Base-by-base conservation (phyloP, 2,113 vertebrate species). In the Oryctolagus cuniculus region DNA sequence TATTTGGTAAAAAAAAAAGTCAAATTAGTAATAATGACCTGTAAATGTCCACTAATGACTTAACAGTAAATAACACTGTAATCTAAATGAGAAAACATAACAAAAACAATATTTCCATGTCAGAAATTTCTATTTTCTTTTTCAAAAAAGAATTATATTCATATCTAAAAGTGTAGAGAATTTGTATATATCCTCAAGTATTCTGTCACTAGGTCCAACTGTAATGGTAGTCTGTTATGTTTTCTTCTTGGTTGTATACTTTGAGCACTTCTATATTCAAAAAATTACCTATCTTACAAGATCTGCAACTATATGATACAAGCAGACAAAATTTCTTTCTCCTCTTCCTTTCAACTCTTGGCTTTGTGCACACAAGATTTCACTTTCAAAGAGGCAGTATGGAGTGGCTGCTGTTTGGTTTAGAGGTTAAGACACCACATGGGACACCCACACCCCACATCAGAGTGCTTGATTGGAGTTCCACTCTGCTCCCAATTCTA, bases 31-130 rank as follows among this genome's bases (percentile, higher is more conserved):
- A 91, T 96, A 97, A 96, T 93, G 93, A 93, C 97, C 95, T 96
- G 89, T 97, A 97, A 98, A 97, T 95, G 95, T 97, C 95, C 96
- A 97, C 88, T 93, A 88, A 92, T 96, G 96, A 98, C 96, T 96
- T 97, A 96, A 97, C n/a, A 61, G 24, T 73, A 44, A 73, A 22
- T 38, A 38, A 61, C 13, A 44, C 1, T 38, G 44, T 24, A 66
- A 73, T 38, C 8, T n/a, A 51, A 58, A 22, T 34, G 58, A 85
- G 79, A 84, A 94, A 84, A 85, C 44, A 79, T 25, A 86, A 73
- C 63, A 15, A 63, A 29, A 77, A 36, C 34, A 74, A 86, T 34
- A 12, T 10, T 90, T 89, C 34, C n/a, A 86, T 44, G 24, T 53
- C 25, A 74, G 51, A 77, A 67, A 7, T 49, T 78, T 53, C 61